Evolutionary conservation across 2,888 invertebrate genomes (phyloP), one percentile per base, ranked within the genome.

Genomic region (Serrognathus titanus): DNA sequence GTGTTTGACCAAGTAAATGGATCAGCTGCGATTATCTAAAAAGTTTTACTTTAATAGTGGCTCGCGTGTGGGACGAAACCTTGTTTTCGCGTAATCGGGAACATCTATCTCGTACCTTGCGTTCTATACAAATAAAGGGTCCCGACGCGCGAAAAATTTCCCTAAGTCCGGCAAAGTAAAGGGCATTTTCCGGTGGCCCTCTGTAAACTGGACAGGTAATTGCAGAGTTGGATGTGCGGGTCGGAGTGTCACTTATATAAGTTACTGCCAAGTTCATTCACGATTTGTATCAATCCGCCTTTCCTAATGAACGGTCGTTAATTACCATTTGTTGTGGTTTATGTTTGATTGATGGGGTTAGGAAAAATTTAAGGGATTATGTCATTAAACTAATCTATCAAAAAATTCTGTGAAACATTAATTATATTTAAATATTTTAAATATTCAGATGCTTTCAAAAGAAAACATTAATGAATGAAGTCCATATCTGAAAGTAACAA

Each of bases 21-120:
- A 41, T 55, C n/a, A 24, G 31, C 48, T 43, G 43, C 13, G 55
- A 55, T 49, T 41, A 50, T n/a, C 50, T 50, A 35, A 43, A 50
- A 55, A 55, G 49, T 55, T 55, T 55, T 31, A 50, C 20, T 38
- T 49, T 55, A 49, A 37, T 50, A 43, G 35, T 36, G 47, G 47
- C 45, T 55, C 38, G 55, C 55, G 55, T 55, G 55, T 36, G 40
- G 13, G 24, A 24, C 24, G n/a, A 37, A 31, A 37, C 45, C 48
- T 37, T 50, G 55, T 50, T 55, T 55, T 37, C 45, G 20, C 3
- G 36, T 55, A 55, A 55, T 50, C 55, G 55, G 35, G 7, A 1
- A 31, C 43, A 54, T 54, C 48, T 48, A 54, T 53, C 54, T 54
- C 40, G 43, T 43, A 43, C 40, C 43, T 13, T 43, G 16, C 8